A percentile compares a stretch with the other conserved stretches of the same genome.
Evolutionary conservation across 2,797 vertebrate species (phyloP).

Genomic region (Smutsia temminckii): DNA sequence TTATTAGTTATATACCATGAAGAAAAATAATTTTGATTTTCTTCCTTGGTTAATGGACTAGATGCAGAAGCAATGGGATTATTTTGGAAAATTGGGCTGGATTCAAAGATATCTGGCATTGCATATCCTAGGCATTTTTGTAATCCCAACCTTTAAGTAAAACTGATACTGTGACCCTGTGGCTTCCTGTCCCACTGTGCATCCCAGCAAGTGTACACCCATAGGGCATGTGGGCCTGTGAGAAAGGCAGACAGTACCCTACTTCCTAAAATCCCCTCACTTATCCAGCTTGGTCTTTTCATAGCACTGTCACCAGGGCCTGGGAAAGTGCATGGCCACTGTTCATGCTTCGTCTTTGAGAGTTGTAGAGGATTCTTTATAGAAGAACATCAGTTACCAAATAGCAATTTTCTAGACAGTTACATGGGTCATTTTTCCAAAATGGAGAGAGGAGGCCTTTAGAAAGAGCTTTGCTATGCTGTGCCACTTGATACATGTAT

Average conservation of each 20-base stretch:
- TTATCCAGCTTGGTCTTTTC: neutral
- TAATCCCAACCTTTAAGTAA: neutral
- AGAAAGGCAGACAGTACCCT: neutral
- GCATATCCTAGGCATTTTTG: neutral
- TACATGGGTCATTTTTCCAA: neutral
- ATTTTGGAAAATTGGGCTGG: constrained; percentile 13
- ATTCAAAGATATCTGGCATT: neutral
- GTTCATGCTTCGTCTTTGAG: neutral
- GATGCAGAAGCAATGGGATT: neutral
- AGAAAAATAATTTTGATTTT: neutral
- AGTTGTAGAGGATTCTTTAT: neutral
- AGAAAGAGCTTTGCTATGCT: neutral
- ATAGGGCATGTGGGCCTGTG: neutral
- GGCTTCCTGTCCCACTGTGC: neutral
- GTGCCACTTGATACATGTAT: neutral
- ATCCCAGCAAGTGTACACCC: neutral
- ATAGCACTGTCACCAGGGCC: neutral
- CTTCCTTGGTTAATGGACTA: neutral
- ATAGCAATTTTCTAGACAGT: neutral
- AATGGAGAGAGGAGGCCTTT: neutral
- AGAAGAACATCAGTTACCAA: neutral
- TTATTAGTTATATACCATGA: neutral
- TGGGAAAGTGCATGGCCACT: neutral
- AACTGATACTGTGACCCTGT: neutral
- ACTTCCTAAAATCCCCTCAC: neutral